phyloP scores from a whole-genome alignment of 2,888 invertebrate genomes.

The Prosopocoilus inquinatus region DNA sequence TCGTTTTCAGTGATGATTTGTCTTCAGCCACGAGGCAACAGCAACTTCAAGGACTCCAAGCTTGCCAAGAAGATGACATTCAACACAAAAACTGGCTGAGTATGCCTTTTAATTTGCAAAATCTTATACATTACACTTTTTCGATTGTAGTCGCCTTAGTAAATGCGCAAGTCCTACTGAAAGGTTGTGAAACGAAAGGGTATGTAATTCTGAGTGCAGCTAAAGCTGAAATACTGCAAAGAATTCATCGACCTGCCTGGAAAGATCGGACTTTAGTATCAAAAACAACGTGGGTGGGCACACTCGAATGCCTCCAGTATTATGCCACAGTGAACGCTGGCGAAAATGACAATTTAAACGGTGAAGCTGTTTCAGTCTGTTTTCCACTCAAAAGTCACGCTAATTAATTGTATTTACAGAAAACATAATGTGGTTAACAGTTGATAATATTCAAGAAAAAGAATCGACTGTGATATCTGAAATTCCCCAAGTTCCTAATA shows the following conservation, averaged over 20 bases:
- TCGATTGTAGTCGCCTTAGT: slow-evolving; percentile 73
- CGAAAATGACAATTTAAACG: slow-evolving; percentile 65
- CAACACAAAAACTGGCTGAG: slow-evolving; percentile 93
- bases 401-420: slow-evolving; percentile 53
- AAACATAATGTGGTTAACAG: slow-evolving; percentile 94
- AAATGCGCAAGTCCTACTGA: slow-evolving; percentile 90
- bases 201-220: slow-evolving; percentile 97
- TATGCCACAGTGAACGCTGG: slow-evolving; percentile 94
- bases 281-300: slow-evolving; percentile 95
- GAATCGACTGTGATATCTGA: slow-evolving; percentile 76
- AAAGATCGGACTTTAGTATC: slow-evolving; percentile 81
- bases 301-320: slow-evolving; percentile 97
- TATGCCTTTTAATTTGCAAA: slow-evolving; percentile 47
- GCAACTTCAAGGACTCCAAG: slow-evolving; percentile 79
- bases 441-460: slow-evolving; percentile 88
- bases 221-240: slow-evolving; percentile 90
- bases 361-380: slow-evolving; percentile 35
- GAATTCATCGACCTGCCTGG: slow-evolving; percentile 87
- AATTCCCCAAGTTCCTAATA: slow-evolving; percentile 80
- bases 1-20: slow-evolving; percentile 95
- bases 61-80: slow-evolving; percentile 87
- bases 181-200: slow-evolving; percentile 95
- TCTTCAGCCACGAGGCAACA: slow-evolving; percentile 72
- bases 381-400: not conserved
- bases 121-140: slow-evolving; percentile 6